A percentile compares a stretch with the other conserved stretches of the same genome.
Evolutionary conservation across 2,113 vertebrate genomes (phyloP).

Genomic region (Pluvianellus socialis): DNA sequence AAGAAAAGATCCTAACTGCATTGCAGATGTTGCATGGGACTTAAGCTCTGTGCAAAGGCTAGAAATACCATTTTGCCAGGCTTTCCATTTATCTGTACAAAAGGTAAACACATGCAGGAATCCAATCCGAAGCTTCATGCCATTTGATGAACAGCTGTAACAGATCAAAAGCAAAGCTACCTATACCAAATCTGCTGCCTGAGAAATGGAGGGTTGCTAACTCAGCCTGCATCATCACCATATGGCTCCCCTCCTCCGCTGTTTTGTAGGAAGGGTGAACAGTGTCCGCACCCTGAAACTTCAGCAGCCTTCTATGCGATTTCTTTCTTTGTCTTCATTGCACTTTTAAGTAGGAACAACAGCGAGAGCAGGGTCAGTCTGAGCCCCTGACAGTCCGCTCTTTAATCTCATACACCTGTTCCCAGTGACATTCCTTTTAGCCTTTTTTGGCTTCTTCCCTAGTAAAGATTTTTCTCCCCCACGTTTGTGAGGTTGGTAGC

Average conservation of each 20-base stretch:
- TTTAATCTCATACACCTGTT: background rate
- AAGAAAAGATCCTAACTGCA: background rate
- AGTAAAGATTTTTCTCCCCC: background rate
- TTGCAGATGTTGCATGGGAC: background rate
- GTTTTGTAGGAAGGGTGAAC: background rate
- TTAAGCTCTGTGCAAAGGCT: background rate
- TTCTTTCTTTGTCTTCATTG: background rate
- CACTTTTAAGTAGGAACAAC: background rate
- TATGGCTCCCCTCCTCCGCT: accelerated
- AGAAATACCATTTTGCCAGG: background rate
- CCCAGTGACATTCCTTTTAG: background rate
- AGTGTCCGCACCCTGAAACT: background rate
- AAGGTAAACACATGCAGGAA: background rate
- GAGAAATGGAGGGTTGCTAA: background rate
- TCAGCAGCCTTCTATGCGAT: background rate
- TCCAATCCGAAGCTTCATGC: background rate
- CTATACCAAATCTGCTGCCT: background rate
- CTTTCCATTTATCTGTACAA: background rate
- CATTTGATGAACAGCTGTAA: background rate
- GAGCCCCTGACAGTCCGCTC: background rate
- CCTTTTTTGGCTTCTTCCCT: background rate
- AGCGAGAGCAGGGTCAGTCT: background rate
- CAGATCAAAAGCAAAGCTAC: background rate
- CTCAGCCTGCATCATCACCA: accelerated
- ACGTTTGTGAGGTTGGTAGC: background rate